phyloP scores from a whole-genome alignment of 2,888 invertebrate genomes.

The Rhorus exstirpatorius region DNA sequence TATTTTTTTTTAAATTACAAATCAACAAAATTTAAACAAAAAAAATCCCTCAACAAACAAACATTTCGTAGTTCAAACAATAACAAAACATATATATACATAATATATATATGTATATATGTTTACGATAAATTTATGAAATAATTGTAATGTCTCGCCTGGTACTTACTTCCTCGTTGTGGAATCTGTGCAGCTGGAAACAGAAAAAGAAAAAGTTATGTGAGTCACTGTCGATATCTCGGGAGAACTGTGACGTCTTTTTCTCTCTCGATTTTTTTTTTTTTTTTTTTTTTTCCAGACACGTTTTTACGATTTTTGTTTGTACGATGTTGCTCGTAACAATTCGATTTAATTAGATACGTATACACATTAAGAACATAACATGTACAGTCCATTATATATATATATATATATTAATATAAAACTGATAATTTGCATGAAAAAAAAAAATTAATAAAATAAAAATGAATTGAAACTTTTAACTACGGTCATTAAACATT shows the following conservation, averaged over 20 bases:
- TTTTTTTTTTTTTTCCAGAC: not conserved
- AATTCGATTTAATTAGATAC: conserved; percentile 73
- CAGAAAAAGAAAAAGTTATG: conserved; percentile 85
- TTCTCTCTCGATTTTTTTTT: conserved; percentile 1
- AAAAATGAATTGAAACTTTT: conserved; percentile 82
- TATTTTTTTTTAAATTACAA: no score
- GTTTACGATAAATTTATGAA: conserved; percentile 13
- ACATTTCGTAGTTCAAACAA: not conserved
- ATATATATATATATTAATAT: no score
- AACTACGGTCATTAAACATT: conserved; percentile 84
- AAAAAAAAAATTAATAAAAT: no score
- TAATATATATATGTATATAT: not conserved
- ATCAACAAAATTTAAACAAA: conserved; percentile 42
- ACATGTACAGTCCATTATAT: conserved; percentile 84
- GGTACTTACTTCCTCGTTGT: conserved; percentile 95
- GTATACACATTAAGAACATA: conserved; percentile 83
- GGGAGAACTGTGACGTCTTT: conserved; percentile 19
- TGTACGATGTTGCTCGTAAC: not conserved
- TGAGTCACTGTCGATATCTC: conserved; percentile 76
- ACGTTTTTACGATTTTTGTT: conserved; percentile 18
- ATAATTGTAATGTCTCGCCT: conserved; percentile 17
- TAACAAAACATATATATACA: conserved; percentile 42
- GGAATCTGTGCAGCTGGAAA: conserved; percentile 95
- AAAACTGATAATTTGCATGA: conserved; percentile 82
- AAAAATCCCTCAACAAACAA: conserved; percentile 44